phyloP scores from a whole-genome alignment of 2,113 vertebrate genomes.

The Cinclus cinclus region DNA sequence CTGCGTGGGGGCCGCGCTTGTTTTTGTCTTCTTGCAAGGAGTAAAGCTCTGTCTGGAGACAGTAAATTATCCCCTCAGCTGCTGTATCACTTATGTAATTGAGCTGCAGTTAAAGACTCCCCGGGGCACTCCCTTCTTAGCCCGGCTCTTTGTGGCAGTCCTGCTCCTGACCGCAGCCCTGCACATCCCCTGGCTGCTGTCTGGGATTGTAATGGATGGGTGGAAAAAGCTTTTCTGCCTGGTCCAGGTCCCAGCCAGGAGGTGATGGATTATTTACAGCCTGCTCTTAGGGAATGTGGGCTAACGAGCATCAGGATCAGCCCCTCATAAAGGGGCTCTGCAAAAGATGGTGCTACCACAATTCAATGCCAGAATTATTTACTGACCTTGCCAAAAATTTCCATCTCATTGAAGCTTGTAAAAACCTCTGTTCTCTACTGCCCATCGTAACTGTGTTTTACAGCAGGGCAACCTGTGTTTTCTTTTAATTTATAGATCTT shows the following conservation, averaged over 20 bases:
- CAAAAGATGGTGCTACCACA: rapidly evolving
- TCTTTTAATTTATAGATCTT: conserved; percentile 57
- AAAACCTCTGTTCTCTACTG: conserved; percentile 9
- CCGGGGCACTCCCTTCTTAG: conserved; percentile 3
- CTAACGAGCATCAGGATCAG: not conserved
- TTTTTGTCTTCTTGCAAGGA: not conserved
- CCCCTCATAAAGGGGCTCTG: not conserved
- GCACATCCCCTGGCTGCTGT: rapidly evolving
- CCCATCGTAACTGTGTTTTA: not conserved
- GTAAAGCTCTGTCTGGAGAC: conserved; percentile 19
- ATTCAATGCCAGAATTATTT: conserved; percentile 3
- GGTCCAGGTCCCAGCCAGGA: not conserved
- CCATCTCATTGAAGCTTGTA: not conserved
- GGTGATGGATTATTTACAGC: not conserved
- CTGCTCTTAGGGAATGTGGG: not conserved
- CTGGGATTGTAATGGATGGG: not conserved
- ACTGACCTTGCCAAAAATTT: not conserved
- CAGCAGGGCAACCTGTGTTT: conserved; percentile 8
- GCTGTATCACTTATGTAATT: conserved; percentile 44
- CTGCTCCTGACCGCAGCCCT: not conserved
- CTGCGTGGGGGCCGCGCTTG: not conserved
- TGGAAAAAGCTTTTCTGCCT: not conserved
- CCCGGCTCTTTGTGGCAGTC: not conserved
- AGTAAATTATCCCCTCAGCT: conserved; percentile 37
- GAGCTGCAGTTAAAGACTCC: conserved; percentile 46